Conservation (phyloP, 2,113 vertebrate species). For the Anolis carolinensis region DNA sequence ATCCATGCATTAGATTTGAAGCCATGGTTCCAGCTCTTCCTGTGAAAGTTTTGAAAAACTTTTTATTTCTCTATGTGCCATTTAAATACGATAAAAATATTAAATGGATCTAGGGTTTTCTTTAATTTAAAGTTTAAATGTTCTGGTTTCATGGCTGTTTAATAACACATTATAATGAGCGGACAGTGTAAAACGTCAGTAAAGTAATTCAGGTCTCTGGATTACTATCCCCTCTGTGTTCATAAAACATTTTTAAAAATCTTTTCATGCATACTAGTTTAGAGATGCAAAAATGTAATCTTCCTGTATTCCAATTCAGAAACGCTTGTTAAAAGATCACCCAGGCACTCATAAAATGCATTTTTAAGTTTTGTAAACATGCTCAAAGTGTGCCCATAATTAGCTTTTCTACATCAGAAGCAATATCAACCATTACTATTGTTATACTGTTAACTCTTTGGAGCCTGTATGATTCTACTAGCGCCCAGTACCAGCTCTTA, state of each 20-base stretch:
- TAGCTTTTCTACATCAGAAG: not conserved
- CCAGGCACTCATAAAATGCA: not conserved
- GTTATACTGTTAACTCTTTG: not conserved
- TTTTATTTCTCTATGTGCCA: not conserved
- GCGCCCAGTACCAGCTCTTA: too few relatives aligned
- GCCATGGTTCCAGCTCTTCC: not conserved
- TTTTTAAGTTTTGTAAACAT: not conserved
- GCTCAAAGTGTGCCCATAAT: not conserved
- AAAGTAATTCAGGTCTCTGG: not conserved
- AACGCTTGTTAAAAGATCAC: not conserved
- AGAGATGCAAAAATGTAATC: not conserved
- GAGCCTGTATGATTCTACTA: too few relatives aligned
- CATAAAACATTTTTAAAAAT: not conserved
- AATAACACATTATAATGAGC: not conserved
- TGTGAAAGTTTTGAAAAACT: not conserved
- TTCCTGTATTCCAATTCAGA: not conserved
- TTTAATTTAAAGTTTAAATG: slow-evolving; percentile 23
- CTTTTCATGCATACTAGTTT: not conserved
- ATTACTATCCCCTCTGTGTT: not conserved
- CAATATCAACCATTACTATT: not conserved
- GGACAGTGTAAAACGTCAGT: not conserved
- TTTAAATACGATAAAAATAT: slow-evolving; percentile 1
- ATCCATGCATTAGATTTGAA: not conserved
- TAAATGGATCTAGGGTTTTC: not conserved
- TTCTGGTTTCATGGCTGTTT: not conserved